Evolutionary conservation across 2,113 vertebrate species (phyloP).

Genomic region (Trinectes maculatus): DNA sequence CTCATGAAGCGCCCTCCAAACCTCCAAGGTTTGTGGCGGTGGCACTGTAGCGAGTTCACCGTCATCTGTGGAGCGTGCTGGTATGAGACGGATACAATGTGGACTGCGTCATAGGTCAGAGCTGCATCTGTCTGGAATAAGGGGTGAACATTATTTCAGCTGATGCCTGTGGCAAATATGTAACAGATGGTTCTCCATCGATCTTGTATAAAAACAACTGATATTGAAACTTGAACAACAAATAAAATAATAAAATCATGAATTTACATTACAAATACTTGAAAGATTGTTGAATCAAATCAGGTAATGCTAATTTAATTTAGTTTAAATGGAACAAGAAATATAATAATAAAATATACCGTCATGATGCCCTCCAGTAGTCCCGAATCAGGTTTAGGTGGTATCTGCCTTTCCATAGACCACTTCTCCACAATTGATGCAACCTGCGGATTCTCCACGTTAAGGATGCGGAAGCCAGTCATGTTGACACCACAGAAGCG

Average conservation of each 20-base stretch:
- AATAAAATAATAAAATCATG: too few species aligned
- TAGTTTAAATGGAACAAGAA: conserved; percentile 17
- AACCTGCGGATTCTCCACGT: conserved; percentile 95
- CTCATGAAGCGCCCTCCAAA: conserved; percentile 97
- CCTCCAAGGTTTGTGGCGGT: conserved; percentile 98
- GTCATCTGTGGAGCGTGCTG: conserved; percentile 98
- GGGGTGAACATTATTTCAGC: conserved; percentile 81
- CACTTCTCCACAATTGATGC: conserved; percentile 95
- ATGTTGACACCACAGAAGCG: conserved; percentile 98
- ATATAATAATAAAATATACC: conserved; percentile 82
- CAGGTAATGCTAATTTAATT: too few species aligned
- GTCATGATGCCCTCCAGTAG: conserved; percentile 96
- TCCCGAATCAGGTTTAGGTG: conserved; percentile 89
- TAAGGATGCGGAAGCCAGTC: conserved; percentile 97
- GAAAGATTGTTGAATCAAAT: too few species aligned
- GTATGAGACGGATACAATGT: conserved; percentile 98
- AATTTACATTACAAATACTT: too few species aligned
- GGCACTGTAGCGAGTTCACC: conserved; percentile 98
- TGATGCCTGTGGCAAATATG: conserved; percentile 28
- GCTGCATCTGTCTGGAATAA: conserved; percentile 97
- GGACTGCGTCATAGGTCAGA: conserved; percentile 96
- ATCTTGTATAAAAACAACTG: conserved; percentile 12
- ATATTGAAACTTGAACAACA: conserved; percentile 17
- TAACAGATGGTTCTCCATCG: background rate
- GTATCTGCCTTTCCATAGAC: conserved; percentile 93